phyloP scores from a whole-genome alignment of 1,140 invertebrate species.

The Dufourea novaeangliae region DNA sequence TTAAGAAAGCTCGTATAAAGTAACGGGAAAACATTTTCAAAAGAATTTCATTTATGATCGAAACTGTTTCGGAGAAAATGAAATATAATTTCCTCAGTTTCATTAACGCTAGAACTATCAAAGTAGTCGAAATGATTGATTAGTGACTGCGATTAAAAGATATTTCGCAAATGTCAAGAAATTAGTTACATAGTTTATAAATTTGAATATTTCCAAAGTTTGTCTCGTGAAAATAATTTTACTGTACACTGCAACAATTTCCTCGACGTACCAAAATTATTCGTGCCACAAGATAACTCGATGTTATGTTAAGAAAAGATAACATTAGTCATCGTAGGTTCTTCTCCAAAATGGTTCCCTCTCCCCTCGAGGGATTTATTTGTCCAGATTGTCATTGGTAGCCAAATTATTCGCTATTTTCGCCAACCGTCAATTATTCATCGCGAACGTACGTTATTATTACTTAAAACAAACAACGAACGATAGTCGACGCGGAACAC shows the following conservation, averaged over 20 bases:
- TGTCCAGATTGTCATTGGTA: background rate
- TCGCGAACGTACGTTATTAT: background rate
- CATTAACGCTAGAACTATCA: no score
- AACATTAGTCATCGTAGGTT: background rate
- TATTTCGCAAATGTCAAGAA: no score
- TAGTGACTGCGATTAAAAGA: no score
- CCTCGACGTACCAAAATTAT: background rate
- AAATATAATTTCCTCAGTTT: no score
- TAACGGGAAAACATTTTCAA: background rate
- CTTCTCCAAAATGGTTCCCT: background rate
- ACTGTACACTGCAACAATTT: background rate
- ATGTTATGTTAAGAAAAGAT: no score
- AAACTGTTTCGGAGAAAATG: no score
- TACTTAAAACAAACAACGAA: constrained; percentile 5
- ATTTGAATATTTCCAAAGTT: no score
- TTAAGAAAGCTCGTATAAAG: no score
- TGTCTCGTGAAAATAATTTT: background rate
- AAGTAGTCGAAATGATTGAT: no score
- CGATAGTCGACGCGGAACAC: background rate
- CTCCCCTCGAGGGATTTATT: background rate
- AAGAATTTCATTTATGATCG: background rate
- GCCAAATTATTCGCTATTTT: background rate
- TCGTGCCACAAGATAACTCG: no score
- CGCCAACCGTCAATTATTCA: background rate
- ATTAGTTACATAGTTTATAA: no score